Base-by-base conservation (phyloP, 1,140 invertebrate species). In the Chlorops oryzae region DNA sequence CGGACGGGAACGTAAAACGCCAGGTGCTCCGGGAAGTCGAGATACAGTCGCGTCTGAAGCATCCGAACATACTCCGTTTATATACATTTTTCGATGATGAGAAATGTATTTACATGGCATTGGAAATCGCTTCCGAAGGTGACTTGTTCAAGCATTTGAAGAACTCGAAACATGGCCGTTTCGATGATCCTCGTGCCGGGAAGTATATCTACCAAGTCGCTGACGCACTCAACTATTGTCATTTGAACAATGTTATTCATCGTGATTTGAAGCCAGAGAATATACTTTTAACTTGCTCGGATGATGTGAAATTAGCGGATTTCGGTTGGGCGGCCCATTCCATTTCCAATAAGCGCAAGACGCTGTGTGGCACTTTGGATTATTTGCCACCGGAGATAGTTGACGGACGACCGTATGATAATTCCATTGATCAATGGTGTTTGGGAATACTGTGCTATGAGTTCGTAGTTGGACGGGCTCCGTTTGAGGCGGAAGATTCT, bases 271-370 rank as follows among this genome's bases (percentile, higher is more conserved):
- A 94, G 71, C 90, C 90, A n/a, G 91, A 94, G 70, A 95, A 95
- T 75, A 79, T 95, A n/a, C 71, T 94, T 13, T 72, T 95, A 1
- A 83, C 84, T 1, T 73, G 77, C 10, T 78, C 81, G 43, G 88
- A 88, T 52, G 82, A 92, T 66, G 74, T 95, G 0, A 95, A 95
- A 74, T 78, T 96, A 43, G 89, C 90, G 27, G 92, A 96, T 71
- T 96, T 96, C 80, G 92, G 92, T 1, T 95, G 91, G 91, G 94
- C 91, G 15, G 91, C 94, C 6, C 92, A 95, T 75, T 88, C 91
- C 5, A 88, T 90, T 7, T 88, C 87, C 22, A 84, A 85, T 52
- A 84, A 83, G 85, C 81, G 93, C 21, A 87, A 84, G 50, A 97
- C 94, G 1, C 81, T 96, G 73, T 95, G 91, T 71, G 93, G 92